phyloP scores from a whole-genome alignment of 2,113 vertebrate genomes.

The Ibidorhyncha struthersii region DNA sequence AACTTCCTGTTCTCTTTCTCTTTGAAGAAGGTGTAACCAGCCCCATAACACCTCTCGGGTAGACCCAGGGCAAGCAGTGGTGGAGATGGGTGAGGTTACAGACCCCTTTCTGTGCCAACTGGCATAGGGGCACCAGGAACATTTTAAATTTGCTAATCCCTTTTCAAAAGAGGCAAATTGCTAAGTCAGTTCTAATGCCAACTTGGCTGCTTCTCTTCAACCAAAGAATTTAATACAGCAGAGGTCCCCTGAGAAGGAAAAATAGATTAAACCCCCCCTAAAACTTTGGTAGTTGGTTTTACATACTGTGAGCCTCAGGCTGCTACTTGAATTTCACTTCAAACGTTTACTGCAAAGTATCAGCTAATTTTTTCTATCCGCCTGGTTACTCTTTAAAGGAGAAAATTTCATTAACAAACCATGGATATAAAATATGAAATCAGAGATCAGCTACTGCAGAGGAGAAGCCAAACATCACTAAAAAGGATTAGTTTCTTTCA shows the following conservation, averaged over 20 bases:
- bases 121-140: not conserved
- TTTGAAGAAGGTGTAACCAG: not conserved
- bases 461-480: constrained; percentile 76
- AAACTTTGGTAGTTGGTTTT: constrained; percentile 58
- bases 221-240: constrained; percentile 48
- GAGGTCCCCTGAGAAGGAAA: constrained; percentile 43
- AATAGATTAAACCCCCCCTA: constrained; percentile 16
- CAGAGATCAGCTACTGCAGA: constrained; percentile 69
- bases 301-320: constrained; percentile 63
- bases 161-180: constrained; percentile 42
- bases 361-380: constrained; percentile 50
- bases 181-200: constrained; percentile 16
- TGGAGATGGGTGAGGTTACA: not conserved
- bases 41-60: not conserved
- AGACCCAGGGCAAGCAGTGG: not conserved
- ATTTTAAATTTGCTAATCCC: constrained; percentile 4
- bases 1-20: not conserved
- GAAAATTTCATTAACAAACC: constrained; percentile 76
- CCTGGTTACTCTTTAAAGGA: constrained; percentile 69
- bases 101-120: not conserved
- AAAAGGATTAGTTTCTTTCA: constrained; percentile 80
- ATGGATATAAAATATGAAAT: constrained; percentile 77
- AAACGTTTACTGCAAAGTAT: constrained; percentile 46
- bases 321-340: constrained; percentile 64
- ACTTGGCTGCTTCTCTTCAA: constrained; percentile 9